Percentiles rank a stretch among this genome's conserved stretches.
These are phyloP conservation scores for Porites evermanni DNA, from an alignment of 92 coral and sea anemone genomes.

Conservation along the genomic window DNA sequence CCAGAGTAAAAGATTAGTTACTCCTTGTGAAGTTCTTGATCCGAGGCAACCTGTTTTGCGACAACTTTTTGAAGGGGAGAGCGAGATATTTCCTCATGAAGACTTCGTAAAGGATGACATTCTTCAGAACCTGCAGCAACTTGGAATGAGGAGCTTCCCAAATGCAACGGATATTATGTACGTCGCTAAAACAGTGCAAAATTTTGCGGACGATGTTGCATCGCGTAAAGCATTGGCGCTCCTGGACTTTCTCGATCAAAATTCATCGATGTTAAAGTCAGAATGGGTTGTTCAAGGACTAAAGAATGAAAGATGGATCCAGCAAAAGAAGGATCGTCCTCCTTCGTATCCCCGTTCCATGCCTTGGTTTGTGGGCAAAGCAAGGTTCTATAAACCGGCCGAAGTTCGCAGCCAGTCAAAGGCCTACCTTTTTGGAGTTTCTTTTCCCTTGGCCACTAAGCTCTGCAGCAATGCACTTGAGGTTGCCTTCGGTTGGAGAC, in stretches of 20 bases:
- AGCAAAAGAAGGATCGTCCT: constrained; percentile 55
- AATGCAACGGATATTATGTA: constrained; percentile 57
- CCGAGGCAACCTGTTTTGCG: constrained; percentile 53
- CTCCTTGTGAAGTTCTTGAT: constrained; percentile 75
- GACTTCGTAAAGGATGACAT: constrained; percentile 46
- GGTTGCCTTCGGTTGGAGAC: constrained; percentile 70
- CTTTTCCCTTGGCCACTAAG: constrained; percentile 67
- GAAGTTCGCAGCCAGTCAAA: constrained; percentile 55
- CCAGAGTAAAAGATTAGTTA: constrained; percentile 35
- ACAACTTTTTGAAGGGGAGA: constrained; percentile 69
- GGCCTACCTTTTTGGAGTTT: constrained; percentile 74
- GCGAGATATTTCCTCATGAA: constrained; percentile 68
- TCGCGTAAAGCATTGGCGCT: constrained; percentile 67
- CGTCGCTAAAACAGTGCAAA: constrained; percentile 44
- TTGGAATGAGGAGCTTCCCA: constrained; percentile 65
- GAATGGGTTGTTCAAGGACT: constrained; percentile 27
- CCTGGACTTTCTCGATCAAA: constrained; percentile 59
- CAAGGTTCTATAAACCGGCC: constrained; percentile 59
- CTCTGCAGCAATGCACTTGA: constrained; percentile 26
- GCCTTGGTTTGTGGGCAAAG: constrained; percentile 66
- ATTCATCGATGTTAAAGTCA: constrained; percentile 23
- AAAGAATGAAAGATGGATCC: constrained; percentile 64
- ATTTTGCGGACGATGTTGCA: constrained; percentile 7
- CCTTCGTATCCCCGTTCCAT: constrained; percentile 70
- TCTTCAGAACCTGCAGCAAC: constrained; percentile 46